These are phyloP conservation scores for Thymelicus acteon DNA, from an alignment of 2,888 invertebrate genomes.

Conservation along the genomic window DNA sequence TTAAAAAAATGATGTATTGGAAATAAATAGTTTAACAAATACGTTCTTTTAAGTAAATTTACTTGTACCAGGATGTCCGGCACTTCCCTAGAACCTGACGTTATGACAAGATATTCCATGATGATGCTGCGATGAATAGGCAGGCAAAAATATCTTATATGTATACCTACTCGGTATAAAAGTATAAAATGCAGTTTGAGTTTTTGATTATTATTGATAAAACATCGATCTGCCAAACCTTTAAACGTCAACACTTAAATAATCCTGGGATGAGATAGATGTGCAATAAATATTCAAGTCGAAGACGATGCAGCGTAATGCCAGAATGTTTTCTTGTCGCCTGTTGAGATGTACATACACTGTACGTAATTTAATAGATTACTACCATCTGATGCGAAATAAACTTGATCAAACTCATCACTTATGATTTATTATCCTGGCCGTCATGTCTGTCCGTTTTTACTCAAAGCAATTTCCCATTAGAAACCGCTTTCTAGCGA, in stretches of 20 bases:
- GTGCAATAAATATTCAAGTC: background rate
- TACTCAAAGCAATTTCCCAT: conserved; percentile 22
- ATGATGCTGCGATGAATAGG: too few relatives aligned
- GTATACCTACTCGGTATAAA: too few relatives aligned
- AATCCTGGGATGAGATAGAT: background rate
- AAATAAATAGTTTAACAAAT: too few relatives aligned
- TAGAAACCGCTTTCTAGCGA: conserved; percentile 35
- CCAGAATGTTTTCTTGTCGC: background rate
- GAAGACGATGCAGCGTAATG: background rate
- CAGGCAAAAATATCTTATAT: too few relatives aligned
- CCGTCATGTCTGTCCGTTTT: conserved; percentile 22
- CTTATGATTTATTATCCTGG: conserved; percentile 36
- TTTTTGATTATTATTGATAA: too few relatives aligned
- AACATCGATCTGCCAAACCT: too few relatives aligned
- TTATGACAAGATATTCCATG: too few relatives aligned
- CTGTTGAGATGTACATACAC: background rate
- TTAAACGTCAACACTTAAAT: background rate
- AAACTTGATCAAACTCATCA: conserved; percentile 26
- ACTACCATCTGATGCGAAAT: background rate
- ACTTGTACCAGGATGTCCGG: too few relatives aligned
- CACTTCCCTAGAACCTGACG: too few relatives aligned
- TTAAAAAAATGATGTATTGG: too few relatives aligned
- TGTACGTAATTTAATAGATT: conserved; percentile 2
- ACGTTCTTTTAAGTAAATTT: too few relatives aligned
- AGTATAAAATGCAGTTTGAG: too few relatives aligned